Base-by-base conservation (phyloP, 37 sponge, comb jelly and placozoan genomes). In the Tethya wilhelma region DNA sequence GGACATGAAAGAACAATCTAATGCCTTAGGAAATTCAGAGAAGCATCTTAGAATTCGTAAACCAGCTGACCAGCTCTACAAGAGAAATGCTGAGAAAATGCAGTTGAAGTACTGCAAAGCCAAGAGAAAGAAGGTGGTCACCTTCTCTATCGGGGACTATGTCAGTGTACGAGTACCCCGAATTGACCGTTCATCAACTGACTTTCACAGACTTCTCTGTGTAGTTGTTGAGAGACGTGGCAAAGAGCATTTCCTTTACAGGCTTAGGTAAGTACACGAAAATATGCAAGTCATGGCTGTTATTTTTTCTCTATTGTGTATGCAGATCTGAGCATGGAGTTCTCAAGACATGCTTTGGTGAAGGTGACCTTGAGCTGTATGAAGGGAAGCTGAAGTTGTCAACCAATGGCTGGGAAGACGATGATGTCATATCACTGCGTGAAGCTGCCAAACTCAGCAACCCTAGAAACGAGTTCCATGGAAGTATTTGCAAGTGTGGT, bases 161-260 rank as follows among this genome's bases (percentile, higher is more conserved):
- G 86, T 85, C 49, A 36, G 39, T 28, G 69, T 85, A 32, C 29
- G 78, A 26, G 36, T 85, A 4, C 86, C 78, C 11, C 56, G 84
- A 30, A 75, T 84, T 74, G 84, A 84, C 56, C 76, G 76, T 19
- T 14, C 84, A 37, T 76, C 71, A 34, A 77, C 86, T 41, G 86
- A 78, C 77, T 31, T 60, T 11, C 86, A 67, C 49, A 29, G 86
- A 8, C 78, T 85, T 2, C 78, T 63, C 26, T 77, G 78, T 37
- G 44, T 85, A 33, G 56, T 77, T 43, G 86, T 85, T 20, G 78
- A 84, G 58, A 28, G 84, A 19, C 57, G 44, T 32, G 84, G 67
- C 20, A 55, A 36, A 20, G 11, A 29, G 4, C 36, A 40, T 34
- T 36, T 53, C 45, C 55, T 80, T 22, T 75, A 75, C 39, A 14